Evolutionary conservation across 2,888 invertebrate genomes (phyloP).

Genomic region (Lutraria lutraria): DNA sequence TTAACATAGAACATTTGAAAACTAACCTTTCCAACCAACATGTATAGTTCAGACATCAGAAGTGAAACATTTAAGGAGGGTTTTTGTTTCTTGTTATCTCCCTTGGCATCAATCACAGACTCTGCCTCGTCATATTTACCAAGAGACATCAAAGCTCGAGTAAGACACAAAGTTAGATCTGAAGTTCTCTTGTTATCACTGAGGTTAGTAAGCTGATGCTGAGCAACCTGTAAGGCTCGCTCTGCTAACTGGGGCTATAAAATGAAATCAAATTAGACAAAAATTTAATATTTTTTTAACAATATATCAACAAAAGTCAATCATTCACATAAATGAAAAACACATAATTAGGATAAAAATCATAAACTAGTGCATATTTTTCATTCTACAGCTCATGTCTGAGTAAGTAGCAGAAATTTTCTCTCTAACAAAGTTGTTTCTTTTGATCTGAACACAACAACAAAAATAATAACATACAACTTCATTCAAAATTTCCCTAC

Average conservation of each 20-base stretch:
- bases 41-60: slow-evolving; percentile 54
- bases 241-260: slow-evolving; percentile 53
- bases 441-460: too few species aligned
- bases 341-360: too few species aligned
- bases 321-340: not conserved
- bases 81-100: slow-evolving; percentile 26
- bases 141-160: slow-evolving; percentile 52
- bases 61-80: slow-evolving; percentile 16
- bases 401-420: too few species aligned
- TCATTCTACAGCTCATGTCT: too few species aligned
- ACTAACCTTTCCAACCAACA: slow-evolving; percentile 58
- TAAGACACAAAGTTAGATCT: slow-evolving; percentile 33
- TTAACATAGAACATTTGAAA: not conserved
- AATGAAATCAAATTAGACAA: not conserved
- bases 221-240: slow-evolving; percentile 48
- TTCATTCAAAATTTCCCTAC: too few species aligned
- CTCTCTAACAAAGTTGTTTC: too few species aligned
- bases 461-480: too few species aligned
- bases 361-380: too few species aligned
- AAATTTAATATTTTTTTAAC: not conserved
- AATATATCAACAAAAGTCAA: not conserved
- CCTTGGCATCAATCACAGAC: slow-evolving; percentile 28
- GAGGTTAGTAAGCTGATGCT: slow-evolving; percentile 44
- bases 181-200: slow-evolving; percentile 23
- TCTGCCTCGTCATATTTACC: slow-evolving; percentile 56